Evolutionary conservation across 2,888 invertebrate species (phyloP), one percentile per base, ranked within the genome.

Genomic region (Agrotis ipsilon): DNA sequence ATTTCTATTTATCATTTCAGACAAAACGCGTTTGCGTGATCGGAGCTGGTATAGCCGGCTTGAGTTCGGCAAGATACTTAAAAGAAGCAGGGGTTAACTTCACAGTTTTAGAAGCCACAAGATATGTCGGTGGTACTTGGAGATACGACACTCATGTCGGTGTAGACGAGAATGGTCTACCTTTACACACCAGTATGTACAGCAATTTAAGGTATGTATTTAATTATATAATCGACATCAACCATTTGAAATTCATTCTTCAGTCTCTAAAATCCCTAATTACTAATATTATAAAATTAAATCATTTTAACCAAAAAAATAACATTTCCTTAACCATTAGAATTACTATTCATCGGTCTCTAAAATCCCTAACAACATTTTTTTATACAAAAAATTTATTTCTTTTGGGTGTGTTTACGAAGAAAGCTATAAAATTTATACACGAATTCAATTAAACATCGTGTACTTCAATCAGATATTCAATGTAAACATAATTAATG

Each of bases 181-280:
- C 97, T 1, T 88, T 97, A 18, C 97, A 97, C 86, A 97, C 97
- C 4, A 97, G 97, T 93, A 97, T 98, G 97, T 98, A 98, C 85
- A 96, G 96, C 86, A 95, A 97, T 88, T 94, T 98, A 78, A 96
- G 96, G 98, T 97, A 91, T 85, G 89, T 51, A 7, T n/a, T 11
- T 39, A 43, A 14, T 21, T 27, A 27, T 4, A 0, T 2, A 7
- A 2, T 24, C 52, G 16, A 52, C 16, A 52, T 16, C 24, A 21
- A 51, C 43, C 7, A 45, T 39, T 48, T 9, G 0, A 43, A 19
- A 43, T 46, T 11, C 39, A 39, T 39, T 39, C 11, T 39, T 39
- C 39, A 39, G 9, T 39, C 39, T 39, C 39, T 39, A 11, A 39
- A 39, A 39, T 39, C 11, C 39, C 39, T 39, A 39, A 11, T 1